These are phyloP conservation scores for Mayetiola destructor DNA, from an alignment of 2,888 invertebrate species.

Conservation along the genomic window DNA sequence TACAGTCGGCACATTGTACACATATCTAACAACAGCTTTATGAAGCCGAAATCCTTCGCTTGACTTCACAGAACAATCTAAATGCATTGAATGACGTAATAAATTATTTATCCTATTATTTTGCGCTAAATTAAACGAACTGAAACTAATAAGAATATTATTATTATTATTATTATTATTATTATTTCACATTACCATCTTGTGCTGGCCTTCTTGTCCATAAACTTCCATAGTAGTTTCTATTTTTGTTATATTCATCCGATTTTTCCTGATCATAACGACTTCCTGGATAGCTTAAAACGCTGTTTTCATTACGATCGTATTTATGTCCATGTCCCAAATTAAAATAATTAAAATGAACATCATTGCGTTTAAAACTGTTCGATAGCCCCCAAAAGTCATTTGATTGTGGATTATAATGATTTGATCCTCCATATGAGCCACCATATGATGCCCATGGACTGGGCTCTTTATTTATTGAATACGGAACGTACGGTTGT, in stretches of 20 bases:
- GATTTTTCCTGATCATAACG: slow-evolving; percentile 27
- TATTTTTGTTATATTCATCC: slow-evolving; percentile 22
- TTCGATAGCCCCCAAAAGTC: slow-evolving; percentile 41
- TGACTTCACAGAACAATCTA: slow-evolving; percentile 61
- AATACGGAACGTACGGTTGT: slow-evolving; percentile 40
- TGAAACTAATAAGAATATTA: neutral
- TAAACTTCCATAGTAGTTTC: slow-evolving; percentile 30
- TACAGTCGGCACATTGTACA: slow-evolving; percentile 48
- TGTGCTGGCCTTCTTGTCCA: slow-evolving; percentile 35
- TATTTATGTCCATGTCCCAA: slow-evolving; percentile 34
- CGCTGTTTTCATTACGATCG: slow-evolving; percentile 31
- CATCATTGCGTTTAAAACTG: slow-evolving; percentile 29
- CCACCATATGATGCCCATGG: slow-evolving; percentile 49
- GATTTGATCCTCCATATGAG: slow-evolving; percentile 37
- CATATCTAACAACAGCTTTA: slow-evolving; percentile 50
- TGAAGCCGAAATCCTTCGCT: slow-evolving; percentile 61
- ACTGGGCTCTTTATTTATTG: slow-evolving; percentile 38
- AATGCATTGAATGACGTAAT: slow-evolving; percentile 21
- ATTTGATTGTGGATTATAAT: slow-evolving; percentile 26
- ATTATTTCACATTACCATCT: slow-evolving; percentile 30
- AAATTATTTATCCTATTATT: too few species aligned
- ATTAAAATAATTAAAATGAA: slow-evolving; percentile 34
- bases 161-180: too few species aligned
- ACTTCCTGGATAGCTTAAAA: slow-evolving; percentile 37
- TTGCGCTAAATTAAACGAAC: neutral